Conservation (phyloP, 2,797 vertebrate genomes). For the Peromyscus aztecus region DNA sequence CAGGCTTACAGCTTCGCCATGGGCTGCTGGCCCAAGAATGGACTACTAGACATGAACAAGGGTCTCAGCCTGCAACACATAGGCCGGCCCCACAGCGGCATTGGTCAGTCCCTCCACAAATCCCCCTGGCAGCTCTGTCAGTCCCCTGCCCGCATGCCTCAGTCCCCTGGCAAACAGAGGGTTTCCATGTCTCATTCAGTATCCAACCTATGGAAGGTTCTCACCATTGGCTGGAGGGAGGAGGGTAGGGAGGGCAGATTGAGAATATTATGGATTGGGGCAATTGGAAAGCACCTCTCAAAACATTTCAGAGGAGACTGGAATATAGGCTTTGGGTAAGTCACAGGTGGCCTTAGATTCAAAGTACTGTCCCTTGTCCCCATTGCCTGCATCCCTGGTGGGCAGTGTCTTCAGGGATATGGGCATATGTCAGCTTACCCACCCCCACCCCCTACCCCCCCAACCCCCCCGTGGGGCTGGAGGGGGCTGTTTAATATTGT, state of each 20-base stretch:
- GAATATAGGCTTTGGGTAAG: conserved; percentile 46
- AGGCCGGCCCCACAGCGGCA: conserved; percentile 93
- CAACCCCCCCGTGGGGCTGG: conserved; percentile 74
- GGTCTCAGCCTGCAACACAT: conserved; percentile 92
- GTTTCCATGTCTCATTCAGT: conserved; percentile 47
- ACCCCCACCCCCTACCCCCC: neutral
- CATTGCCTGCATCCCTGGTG: conserved; percentile 33
- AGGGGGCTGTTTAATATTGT: conserved; percentile 97
- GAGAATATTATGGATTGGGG: neutral
- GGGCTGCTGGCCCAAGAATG: conserved; percentile 92
- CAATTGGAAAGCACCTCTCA: conserved; percentile 46
- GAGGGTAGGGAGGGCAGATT: neutral
- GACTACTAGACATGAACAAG: conserved; percentile 93
- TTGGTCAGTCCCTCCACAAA: conserved; percentile 88
- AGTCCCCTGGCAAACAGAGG: conserved; percentile 47
- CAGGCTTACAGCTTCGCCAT: conserved; percentile 93
- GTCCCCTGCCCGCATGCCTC: conserved; percentile 46
- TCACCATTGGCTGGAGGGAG: neutral
- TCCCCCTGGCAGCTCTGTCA: conserved; percentile 70
- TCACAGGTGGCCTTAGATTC: conserved; percentile 65
- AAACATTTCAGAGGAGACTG: conserved; percentile 55
- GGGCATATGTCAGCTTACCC: conserved; percentile 74
- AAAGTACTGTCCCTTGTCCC: neutral
- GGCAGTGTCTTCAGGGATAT: conserved; percentile 60
- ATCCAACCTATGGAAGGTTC: neutral